Evolutionary conservation across 1,140 invertebrate genomes (phyloP).

Genomic region (Dinothrombium tinctorium): DNA sequence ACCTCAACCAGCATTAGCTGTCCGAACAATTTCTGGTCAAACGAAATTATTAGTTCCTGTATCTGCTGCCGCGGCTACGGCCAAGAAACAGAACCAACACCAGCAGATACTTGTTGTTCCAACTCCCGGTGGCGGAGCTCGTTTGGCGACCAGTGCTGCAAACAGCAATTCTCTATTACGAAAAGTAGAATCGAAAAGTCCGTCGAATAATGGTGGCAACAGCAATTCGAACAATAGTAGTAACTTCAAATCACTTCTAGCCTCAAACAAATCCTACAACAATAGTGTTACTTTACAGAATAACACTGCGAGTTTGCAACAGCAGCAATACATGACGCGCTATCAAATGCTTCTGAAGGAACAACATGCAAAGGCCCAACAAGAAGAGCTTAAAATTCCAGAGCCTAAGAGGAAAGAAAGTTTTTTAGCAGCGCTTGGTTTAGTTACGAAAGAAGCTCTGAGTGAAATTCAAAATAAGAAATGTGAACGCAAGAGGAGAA

Average conservation of each 20-base stretch:
- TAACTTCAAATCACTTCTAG: not conserved
- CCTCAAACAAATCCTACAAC: conserved; percentile 1
- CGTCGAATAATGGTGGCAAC: not conserved
- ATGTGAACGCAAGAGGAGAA: conserved; percentile 20
- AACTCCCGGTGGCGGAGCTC: conserved; percentile 1
- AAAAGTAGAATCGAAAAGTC: not conserved
- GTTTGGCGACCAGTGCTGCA: not conserved
- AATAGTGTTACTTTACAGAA: not conserved
- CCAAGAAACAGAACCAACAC: not conserved
- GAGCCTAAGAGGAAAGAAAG: conserved; percentile 3
- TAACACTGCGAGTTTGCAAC: not conserved
- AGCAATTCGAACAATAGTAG: not conserved
- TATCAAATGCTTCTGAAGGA: not conserved
- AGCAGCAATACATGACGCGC: not conserved
- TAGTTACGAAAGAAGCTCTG: conserved; percentile 13
- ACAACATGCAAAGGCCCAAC: not conserved
- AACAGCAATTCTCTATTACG: not conserved
- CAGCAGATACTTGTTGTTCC: conserved; percentile 1
- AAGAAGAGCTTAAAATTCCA: not conserved
- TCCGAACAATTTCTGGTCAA: not conserved
- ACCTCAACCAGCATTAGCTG: no score
- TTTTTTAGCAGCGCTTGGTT: conserved; percentile 7
- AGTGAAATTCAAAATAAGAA: conserved; percentile 19
- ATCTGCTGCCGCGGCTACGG: not conserved
- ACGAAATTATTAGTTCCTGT: not conserved